Evolutionary conservation across 2,797 vertebrate species (phyloP).

Genomic region (Hephaestus fuliginosus): DNA sequence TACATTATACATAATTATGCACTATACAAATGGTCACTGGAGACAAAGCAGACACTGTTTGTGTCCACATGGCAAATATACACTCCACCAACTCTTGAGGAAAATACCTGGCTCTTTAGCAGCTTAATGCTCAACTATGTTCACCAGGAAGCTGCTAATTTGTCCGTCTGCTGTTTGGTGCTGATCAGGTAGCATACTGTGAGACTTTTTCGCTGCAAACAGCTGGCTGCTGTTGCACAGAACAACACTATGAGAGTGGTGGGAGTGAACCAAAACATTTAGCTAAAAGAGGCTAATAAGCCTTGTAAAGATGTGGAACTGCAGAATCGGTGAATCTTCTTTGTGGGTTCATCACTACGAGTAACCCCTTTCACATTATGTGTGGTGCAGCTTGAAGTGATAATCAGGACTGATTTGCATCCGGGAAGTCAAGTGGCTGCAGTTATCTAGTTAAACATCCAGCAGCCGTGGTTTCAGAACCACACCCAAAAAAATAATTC

Average conservation of each 20-base stretch:
- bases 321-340: not conserved
- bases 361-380: not conserved
- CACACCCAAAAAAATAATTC: constrained; percentile 4
- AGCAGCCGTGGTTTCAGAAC: not conserved
- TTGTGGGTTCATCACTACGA: not conserved
- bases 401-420: not conserved
- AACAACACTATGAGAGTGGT: not conserved
- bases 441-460: not conserved
- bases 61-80: too few species aligned
- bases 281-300: not conserved
- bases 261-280: not conserved
- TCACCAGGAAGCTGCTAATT: not conserved
- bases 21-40: too few species aligned
- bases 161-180: not conserved
- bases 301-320: not conserved
- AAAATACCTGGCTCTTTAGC: not conserved
- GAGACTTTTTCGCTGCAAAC: not conserved
- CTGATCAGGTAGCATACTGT: not conserved
- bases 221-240: not conserved
- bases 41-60: not conserved
- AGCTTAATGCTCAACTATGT: not conserved
- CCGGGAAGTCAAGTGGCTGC: not conserved
- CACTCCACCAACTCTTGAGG: too few species aligned
- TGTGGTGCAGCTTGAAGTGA: not conserved
- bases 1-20: too few species aligned